Evolutionary conservation across 2,888 invertebrate species (phyloP), one percentile per base, ranked within the genome.

Genomic region (Digitonthophagus gazella): DNA sequence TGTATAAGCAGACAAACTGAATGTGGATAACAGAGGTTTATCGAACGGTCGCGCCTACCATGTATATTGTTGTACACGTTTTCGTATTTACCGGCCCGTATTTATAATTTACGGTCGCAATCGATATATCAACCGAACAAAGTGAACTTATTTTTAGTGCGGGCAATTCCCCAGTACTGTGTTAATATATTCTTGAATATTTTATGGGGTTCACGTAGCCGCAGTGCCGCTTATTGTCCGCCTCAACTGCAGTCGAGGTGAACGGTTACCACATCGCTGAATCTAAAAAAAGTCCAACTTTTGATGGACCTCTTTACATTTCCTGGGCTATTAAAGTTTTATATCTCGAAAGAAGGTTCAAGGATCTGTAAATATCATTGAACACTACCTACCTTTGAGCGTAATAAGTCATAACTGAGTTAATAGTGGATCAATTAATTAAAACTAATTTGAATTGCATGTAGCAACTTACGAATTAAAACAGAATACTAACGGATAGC

Each of bases 61-160:
- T 44, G 28, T 1, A 44, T 44, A 44, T 44, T 44, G 28, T 44
- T 44, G 28, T 44, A 44, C 28, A 44, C 28, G 28, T 44, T 44
- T 44, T 44, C 28, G 28, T 44, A 44, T 44, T 44, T 44, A 44
- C 28, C 28, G 28, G 28, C 28, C 15, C n/a, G 15, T 64, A 44
- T 16, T 44, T 14, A 64, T 8, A 63, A 63, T 15, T 19, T 18
- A 15, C 20, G 18, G 8, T 63, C 63, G 20, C 14, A 44, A 44
- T 18, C 16, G 22, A 58, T 22, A 61, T 61, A 61, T 20, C 16
- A 61, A 61, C 61, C 18, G 19, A 61, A 22, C 56, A 20, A 67
- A 67, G 64, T 15, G 18, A 44, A 44, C 63, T 63, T 67, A 67
- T 67, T 64, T 67, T 67, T 67, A 67, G 67, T 54, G 16, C 56